Percentiles rank a stretch among this genome's conserved stretches.
Evolutionary conservation across 1,140 invertebrate genomes (phyloP).

Genomic region (Palaemon carinicauda): DNA sequence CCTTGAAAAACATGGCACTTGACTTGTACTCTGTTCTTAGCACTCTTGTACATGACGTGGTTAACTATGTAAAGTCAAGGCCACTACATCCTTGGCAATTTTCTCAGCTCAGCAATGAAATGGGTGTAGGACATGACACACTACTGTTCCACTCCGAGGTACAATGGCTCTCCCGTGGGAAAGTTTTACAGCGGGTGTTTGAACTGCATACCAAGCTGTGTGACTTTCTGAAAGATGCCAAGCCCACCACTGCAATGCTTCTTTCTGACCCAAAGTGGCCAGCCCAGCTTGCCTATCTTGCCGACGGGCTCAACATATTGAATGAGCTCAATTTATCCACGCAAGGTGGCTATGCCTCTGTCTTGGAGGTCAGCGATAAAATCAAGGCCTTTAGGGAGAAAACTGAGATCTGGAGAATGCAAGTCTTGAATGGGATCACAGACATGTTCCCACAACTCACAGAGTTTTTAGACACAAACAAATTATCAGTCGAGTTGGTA

Average conservation of each 20-base stretch:
- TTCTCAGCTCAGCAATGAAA: too few relatives aligned
- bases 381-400: too few relatives aligned
- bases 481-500: too few relatives aligned
- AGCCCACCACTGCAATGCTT: too few relatives aligned
- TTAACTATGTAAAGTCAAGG: too few relatives aligned
- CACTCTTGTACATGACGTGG: conserved; percentile 3
- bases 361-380: too few relatives aligned
- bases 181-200: conserved; percentile 24
- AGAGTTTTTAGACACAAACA: too few relatives aligned
- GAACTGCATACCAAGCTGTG: conserved; percentile 12
- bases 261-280: background rate
- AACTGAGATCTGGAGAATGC: too few relatives aligned
- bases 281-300: conserved; percentile 37
- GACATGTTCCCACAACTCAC: too few relatives aligned
- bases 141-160: conserved; percentile 11
- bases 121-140: too few relatives aligned
- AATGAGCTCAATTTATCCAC: conserved; percentile 26
- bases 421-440: too few relatives aligned
- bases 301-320: conserved; percentile 21
- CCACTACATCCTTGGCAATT: background rate
- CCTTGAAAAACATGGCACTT: conserved; percentile 10
- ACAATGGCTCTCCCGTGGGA: conserved; percentile 13
- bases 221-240: conserved; percentile 16
- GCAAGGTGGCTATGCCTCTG: conserved; percentile 32
- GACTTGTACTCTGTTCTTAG: conserved; percentile 11